Evolutionary conservation across 2,888 invertebrate species (phyloP).

Genomic region (Dryomyza anilis): DNA sequence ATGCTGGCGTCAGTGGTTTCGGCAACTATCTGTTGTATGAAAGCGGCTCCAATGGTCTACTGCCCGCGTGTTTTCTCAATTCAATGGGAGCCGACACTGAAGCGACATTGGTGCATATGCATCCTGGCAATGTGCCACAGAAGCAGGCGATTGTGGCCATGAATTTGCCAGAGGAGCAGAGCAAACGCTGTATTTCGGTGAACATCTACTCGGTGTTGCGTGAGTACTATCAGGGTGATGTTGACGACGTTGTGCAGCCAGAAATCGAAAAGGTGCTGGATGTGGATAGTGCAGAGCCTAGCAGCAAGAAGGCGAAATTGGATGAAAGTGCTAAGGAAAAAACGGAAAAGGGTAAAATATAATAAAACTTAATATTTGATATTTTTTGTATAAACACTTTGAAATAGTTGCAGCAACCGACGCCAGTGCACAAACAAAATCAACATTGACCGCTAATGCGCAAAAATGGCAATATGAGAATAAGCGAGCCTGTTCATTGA

Average conservation of each 20-base stretch:
- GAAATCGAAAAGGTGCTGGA: constrained; percentile 14
- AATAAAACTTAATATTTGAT: constrained; percentile 35
- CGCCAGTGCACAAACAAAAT: not conserved
- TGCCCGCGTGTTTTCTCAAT: constrained; percentile 82
- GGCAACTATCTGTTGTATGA: constrained; percentile 85
- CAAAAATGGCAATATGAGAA: constrained; percentile 74
- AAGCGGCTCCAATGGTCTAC: constrained; percentile 83
- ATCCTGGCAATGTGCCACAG: constrained; percentile 81
- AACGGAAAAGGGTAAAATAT: constrained; percentile 18
- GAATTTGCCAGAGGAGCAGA: constrained; percentile 76
- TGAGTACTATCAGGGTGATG: constrained; percentile 68
- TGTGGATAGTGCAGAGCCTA: constrained; percentile 38
- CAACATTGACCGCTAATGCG: constrained; percentile 37
- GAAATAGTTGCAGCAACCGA: not conserved
- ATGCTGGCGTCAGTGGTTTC: constrained; percentile 78
- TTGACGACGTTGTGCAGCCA: not conserved
- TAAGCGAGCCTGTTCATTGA: constrained; percentile 68
- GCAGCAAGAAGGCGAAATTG: constrained; percentile 39
- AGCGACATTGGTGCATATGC: constrained; percentile 75
- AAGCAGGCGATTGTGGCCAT: constrained; percentile 79
- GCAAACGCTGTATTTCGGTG: constrained; percentile 73
- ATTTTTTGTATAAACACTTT: too few relatives aligned
- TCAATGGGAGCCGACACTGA: constrained; percentile 71
- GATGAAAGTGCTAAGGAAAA: not conserved
- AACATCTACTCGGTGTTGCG: constrained; percentile 78